phyloP scores from a whole-genome alignment of 2,797 vertebrate species.

The Catamblyrhynchus diadema region DNA sequence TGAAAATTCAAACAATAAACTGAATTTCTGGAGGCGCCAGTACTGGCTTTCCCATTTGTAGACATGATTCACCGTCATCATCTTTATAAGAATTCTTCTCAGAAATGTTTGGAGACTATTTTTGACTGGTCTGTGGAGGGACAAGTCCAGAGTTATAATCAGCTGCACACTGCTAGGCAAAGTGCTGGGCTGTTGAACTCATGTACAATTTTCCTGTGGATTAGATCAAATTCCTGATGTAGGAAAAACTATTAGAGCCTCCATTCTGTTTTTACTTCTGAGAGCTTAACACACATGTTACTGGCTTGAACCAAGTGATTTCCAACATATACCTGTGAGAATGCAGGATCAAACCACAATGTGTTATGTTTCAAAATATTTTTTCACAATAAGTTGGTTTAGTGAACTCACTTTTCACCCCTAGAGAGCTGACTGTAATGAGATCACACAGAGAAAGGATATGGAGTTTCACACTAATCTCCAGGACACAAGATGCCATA shows the following conservation, averaged over 20 bases:
- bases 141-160: background rate
- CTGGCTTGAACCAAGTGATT: slow-evolving; percentile 29
- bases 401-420: slow-evolving; percentile 39
- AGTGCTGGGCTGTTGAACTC: background rate
- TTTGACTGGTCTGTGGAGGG: background rate
- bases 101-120: background rate
- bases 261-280: slow-evolving; percentile 34
- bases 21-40: background rate
- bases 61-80: background rate
- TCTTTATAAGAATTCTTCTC: background rate
- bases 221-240: slow-evolving; percentile 52
- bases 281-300: slow-evolving; percentile 33
- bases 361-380: slow-evolving; percentile 62
- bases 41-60: background rate
- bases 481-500: slow-evolving; percentile 22
- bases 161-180: background rate
- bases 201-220: slow-evolving; percentile 29
- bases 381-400: slow-evolving; percentile 56
- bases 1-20: slow-evolving; percentile 1
- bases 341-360: slow-evolving; percentile 40
- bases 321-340: slow-evolving; percentile 49
- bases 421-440: slow-evolving; percentile 25
- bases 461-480: slow-evolving; percentile 45
- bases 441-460: slow-evolving; percentile 35
- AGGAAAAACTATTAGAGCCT: slow-evolving; percentile 48